A percentile compares a stretch with the other conserved stretches of the same genome.
Evolutionary conservation across 2,113 vertebrate species (phyloP).

Genomic region (Chloropsis hardwickii): DNA sequence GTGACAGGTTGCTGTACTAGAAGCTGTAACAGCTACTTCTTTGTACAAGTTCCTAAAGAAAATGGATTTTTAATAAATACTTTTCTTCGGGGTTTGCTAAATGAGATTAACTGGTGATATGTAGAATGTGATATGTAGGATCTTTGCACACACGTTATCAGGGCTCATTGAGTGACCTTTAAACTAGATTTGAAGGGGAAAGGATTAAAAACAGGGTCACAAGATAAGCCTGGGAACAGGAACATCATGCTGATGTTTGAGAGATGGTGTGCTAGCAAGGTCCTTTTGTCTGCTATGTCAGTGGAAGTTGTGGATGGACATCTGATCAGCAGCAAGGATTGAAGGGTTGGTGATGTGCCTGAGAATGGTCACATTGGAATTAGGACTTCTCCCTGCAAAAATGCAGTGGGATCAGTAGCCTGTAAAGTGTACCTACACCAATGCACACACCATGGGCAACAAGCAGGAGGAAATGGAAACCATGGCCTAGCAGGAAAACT

Average conservation of each 20-base stretch:
- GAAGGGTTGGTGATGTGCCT: neutral
- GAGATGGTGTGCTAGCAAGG: neutral
- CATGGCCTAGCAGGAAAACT: neutral
- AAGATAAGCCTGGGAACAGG: neutral
- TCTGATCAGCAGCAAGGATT: neutral
- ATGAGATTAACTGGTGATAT: neutral
- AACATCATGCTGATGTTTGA: neutral
- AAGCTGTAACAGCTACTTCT: neutral
- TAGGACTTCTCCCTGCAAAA: neutral
- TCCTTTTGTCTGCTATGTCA: neutral
- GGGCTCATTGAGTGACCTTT: neutral
- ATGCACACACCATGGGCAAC: neutral
- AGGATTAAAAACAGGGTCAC: neutral
- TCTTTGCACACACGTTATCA: neutral
- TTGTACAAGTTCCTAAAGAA: neutral
- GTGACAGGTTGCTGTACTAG: neutral
- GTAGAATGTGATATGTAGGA: neutral
- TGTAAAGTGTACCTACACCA: neutral
- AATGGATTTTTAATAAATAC: neutral
- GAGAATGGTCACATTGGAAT: fast-evolving
- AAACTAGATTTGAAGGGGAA: neutral
- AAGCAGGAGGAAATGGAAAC: neutral
- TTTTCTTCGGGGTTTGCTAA: neutral
- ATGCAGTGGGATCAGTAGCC: neutral
- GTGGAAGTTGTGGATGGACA: neutral